These are phyloP conservation scores for Cichladusa arquata DNA, from an alignment of 2,113 vertebrate species.

Conservation along the genomic window DNA sequence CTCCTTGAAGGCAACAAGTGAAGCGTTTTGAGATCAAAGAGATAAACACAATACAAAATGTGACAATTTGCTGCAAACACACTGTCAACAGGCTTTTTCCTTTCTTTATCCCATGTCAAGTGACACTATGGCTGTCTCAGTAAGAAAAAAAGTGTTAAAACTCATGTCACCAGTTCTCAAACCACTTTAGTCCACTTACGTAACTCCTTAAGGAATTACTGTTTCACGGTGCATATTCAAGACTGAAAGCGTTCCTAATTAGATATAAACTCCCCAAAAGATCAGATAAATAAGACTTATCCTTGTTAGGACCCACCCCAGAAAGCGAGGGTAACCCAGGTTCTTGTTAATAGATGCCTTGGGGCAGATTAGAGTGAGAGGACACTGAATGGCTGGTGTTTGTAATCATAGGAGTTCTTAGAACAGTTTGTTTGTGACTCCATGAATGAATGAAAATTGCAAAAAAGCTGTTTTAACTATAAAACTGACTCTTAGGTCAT, in stretches of 20 bases:
- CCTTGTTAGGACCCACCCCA: fast-evolving
- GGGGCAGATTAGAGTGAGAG: background rate
- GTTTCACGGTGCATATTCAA: background rate
- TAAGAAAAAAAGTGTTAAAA: background rate
- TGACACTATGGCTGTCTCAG: background rate
- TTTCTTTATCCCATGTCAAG: background rate
- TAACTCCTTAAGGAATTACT: background rate
- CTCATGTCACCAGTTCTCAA: background rate
- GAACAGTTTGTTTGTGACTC: background rate
- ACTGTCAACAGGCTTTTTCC: background rate
- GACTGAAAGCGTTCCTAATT: background rate
- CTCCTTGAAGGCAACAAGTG: background rate
- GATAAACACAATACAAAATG: background rate
- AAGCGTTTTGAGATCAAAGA: background rate
- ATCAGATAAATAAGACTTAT: background rate
- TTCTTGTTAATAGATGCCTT: background rate
- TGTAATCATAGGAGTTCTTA: background rate
- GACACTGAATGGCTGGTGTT: fast-evolving
- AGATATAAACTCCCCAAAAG: background rate
- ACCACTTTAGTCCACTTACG: background rate
- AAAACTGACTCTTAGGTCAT: background rate
- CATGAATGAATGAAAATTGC: background rate
- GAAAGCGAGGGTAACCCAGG: fast-evolving
- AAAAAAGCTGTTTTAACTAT: background rate
- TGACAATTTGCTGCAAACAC: background rate